A percentile compares a stretch with the other conserved stretches of the same genome.
Evolutionary conservation across 92 coral and sea anemone genomes (phyloP).

Genomic region (Hydrozoanthus gracilis): DNA sequence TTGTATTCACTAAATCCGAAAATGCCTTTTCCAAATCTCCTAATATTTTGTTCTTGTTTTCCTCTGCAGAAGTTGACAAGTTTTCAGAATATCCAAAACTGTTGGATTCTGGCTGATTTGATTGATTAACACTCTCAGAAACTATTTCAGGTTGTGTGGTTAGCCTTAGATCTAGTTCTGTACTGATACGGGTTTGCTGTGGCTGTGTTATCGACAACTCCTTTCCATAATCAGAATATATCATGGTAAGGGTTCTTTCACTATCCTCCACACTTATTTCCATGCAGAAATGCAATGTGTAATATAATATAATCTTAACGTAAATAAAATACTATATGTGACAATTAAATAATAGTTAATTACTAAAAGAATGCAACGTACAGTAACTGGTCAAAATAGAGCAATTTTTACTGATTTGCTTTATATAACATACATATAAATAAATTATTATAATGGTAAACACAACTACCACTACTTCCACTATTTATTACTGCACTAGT

Average conservation of each 20-base stretch:
- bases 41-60: conserved; percentile 27
- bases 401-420: too few relatives aligned
- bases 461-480: background rate
- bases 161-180: too few relatives aligned
- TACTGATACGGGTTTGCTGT: background rate
- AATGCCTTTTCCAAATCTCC: conserved; percentile 21
- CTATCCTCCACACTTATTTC: background rate
- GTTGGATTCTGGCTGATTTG: background rate
- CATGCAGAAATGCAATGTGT: background rate
- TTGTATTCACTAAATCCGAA: background rate
- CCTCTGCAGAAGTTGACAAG: conserved; percentile 10
- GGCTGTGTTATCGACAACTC: background rate
- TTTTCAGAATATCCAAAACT: background rate
- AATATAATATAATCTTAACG: background rate
- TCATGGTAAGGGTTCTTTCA: conserved; percentile 1
- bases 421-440: too few relatives aligned
- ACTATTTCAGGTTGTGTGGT: too few relatives aligned
- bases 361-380: background rate
- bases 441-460: too few relatives aligned
- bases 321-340: too few relatives aligned
- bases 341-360: too few relatives aligned
- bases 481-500: background rate
- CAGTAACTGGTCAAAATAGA: background rate
- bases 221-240: background rate
- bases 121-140: background rate